phyloP scores from a whole-genome alignment of 2,888 invertebrate species.

The Malacosoma neustria region DNA sequence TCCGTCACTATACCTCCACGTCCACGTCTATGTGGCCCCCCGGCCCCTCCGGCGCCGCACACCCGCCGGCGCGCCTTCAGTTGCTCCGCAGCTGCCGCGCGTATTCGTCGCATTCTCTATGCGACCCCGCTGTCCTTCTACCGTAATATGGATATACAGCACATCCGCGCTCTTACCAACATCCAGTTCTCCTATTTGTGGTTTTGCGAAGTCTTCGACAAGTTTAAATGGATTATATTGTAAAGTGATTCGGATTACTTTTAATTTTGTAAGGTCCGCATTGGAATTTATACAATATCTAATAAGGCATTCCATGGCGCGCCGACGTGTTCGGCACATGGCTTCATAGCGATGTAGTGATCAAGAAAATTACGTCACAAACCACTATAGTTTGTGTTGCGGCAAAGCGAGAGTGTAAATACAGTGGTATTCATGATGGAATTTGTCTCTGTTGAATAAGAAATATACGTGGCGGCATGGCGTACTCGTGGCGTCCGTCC shows the following conservation, averaged over 20 bases:
- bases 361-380: constrained; percentile 51
- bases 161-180: constrained; percentile 64
- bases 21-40: constrained; percentile 18
- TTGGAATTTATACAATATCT: constrained; percentile 49
- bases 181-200: constrained; percentile 67
- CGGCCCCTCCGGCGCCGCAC: constrained; percentile 20
- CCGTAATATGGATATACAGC: constrained; percentile 71
- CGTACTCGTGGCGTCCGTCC: constrained; percentile 67
- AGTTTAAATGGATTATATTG: constrained; percentile 74
- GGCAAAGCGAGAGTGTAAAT: constrained; percentile 43
- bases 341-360: constrained; percentile 60
- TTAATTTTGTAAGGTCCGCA: constrained; percentile 63
- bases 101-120: constrained; percentile 62
- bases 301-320: constrained; percentile 56
- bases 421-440: constrained; percentile 19
- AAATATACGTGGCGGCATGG: constrained; percentile 28
- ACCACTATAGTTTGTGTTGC: constrained; percentile 31
- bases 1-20: constrained; percentile 13
- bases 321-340: constrained; percentile 71
- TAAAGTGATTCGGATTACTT: constrained; percentile 53
- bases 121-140: constrained; percentile 53
- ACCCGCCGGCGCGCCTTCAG: constrained; percentile 37
- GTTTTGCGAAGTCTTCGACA: constrained; percentile 68
- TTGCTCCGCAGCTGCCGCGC: constrained; percentile 71
- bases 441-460: constrained; percentile 16